These are phyloP conservation scores for Halictus quadricinctus DNA, from an alignment of 2,888 invertebrate species.

Conservation along the genomic window DNA sequence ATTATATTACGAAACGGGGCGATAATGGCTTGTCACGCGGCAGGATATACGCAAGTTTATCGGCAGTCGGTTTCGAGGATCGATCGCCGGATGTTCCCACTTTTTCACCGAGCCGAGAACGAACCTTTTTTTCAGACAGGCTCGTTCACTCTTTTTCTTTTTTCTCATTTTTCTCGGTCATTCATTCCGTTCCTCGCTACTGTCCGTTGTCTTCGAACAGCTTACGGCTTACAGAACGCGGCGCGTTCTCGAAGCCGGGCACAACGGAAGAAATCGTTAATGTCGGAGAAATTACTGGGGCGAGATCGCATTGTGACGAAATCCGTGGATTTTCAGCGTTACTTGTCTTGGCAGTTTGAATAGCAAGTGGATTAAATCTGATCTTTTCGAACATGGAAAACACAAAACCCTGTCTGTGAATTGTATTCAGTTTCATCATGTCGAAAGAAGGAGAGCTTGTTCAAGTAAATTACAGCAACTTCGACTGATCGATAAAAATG, in stretches of 20 bases:
- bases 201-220: conserved; percentile 24
- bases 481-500: not conserved
- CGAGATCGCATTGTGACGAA: not conserved
- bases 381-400: too few species aligned
- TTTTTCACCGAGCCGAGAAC: conserved; percentile 21
- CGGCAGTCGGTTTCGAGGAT: conserved; percentile 37
- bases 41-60: conserved; percentile 40
- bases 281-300: not conserved
- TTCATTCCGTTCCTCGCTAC: conserved; percentile 25
- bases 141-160: not conserved
- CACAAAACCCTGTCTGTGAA: too few species aligned
- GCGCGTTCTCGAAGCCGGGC: not conserved
- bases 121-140: not conserved
- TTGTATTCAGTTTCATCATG: too few species aligned
- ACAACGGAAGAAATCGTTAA: not conserved
- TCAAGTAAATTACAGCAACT: not conserved
- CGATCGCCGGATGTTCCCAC: conserved; percentile 27
- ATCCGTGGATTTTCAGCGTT: not conserved
- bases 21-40: conserved; percentile 59
- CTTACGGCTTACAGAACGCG: conserved; percentile 9
- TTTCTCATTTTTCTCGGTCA: not conserved
- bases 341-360: too few species aligned
- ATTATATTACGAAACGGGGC: conserved; percentile 51
- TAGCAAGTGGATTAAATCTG: too few species aligned
- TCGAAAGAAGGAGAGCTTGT: too few species aligned